Evolutionary conservation across 2,888 invertebrate species (phyloP).

Genomic region (Thera britannica): DNA sequence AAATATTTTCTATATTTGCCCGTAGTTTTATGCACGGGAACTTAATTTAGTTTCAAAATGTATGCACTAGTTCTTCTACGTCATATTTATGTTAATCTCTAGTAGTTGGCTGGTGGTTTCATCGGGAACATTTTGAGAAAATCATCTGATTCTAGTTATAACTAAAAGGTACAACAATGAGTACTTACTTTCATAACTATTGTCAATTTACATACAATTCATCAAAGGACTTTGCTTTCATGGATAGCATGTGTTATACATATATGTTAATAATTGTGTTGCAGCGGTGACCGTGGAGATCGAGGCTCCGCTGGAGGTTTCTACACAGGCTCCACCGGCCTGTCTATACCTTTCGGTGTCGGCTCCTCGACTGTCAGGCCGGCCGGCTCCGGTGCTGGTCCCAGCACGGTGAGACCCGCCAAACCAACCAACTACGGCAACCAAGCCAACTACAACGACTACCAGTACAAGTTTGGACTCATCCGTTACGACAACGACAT

Average conservation of each 20-base stretch:
- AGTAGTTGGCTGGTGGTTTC: too few relatives aligned
- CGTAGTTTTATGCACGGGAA: too few relatives aligned
- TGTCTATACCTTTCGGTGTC: constrained; percentile 29
- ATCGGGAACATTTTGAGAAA: too few relatives aligned
- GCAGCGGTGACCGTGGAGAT: constrained; percentile 44
- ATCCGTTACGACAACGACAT: constrained; percentile 73
- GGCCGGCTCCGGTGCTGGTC: constrained; percentile 18
- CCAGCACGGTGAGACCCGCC: constrained; percentile 21
- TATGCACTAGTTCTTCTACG: too few relatives aligned
- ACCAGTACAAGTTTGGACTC: constrained; percentile 74
- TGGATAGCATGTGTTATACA: constrained; percentile 1
- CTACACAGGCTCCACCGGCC: constrained; percentile 44
- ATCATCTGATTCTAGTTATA: too few relatives aligned
- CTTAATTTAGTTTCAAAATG: too few relatives aligned
- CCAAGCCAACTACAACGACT: constrained; percentile 45
- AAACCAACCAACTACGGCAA: constrained; percentile 24
- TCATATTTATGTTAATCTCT: too few relatives aligned
- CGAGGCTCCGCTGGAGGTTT: constrained; percentile 56
- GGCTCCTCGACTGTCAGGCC: constrained; percentile 2
- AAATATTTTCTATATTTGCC: too few relatives aligned
- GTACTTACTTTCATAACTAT: too few relatives aligned
- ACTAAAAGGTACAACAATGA: too few relatives aligned
- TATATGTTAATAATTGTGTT: constrained; percentile 14
- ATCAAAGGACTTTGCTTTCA: neutral
- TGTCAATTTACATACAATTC: neutral